Evolutionary conservation across 2,797 vertebrate genomes (phyloP).

Genomic region (Apodemus agrarius): DNA sequence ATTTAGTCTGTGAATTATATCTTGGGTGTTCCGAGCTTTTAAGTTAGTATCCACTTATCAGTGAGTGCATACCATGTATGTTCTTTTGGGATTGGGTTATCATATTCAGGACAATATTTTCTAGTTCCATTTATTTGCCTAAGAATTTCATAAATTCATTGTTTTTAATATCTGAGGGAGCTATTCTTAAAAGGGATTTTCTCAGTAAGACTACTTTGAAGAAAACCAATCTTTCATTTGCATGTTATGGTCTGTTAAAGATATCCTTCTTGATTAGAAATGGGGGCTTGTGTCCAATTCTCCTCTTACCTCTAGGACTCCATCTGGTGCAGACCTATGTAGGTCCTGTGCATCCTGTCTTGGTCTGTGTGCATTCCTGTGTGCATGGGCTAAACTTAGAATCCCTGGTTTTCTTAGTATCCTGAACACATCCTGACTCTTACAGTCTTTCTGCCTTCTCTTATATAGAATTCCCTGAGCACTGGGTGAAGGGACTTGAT

Average conservation of each 20-base stretch:
- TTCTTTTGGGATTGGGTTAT: too few species aligned
- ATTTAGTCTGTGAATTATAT: too few species aligned
- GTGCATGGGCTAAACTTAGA: background rate
- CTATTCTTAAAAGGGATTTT: background rate
- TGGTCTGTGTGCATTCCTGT: background rate
- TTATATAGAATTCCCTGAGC: background rate
- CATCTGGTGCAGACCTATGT: too few species aligned
- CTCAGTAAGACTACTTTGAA: background rate
- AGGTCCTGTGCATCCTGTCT: background rate
- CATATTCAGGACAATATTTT: too few species aligned
- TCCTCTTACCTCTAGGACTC: background rate
- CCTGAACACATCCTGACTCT: too few species aligned
- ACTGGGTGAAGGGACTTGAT: background rate
- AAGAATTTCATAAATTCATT: too few species aligned
- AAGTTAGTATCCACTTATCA: too few species aligned
- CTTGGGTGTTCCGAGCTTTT: too few species aligned
- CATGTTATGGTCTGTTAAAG: accelerated
- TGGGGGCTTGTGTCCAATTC: background rate
- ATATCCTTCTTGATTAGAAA: background rate
- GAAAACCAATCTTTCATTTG: background rate
- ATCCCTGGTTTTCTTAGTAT: background rate
- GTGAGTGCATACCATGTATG: too few species aligned
- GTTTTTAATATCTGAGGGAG: too few species aligned
- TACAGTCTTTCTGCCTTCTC: too few species aligned
- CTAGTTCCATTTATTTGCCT: too few species aligned